Evolutionary conservation across 2,113 vertebrate species (phyloP), one percentile per base, ranked within the genome.

Genomic region (Tonatia bakeri): DNA sequence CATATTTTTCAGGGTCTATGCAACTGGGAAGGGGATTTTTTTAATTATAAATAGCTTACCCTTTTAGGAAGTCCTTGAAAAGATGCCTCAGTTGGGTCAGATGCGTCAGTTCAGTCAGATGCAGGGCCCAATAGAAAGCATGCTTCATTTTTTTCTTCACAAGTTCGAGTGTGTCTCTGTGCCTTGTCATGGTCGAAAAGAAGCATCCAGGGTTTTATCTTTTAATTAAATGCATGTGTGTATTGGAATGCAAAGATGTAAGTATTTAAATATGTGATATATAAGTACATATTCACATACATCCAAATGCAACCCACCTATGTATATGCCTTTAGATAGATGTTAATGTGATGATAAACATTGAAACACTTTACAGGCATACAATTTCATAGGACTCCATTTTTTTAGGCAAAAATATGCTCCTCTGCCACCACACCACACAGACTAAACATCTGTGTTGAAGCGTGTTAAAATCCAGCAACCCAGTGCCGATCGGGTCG

Each of bases 401-500:
- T 85, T 96, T 91, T 83, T 61, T 50, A 89, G 81, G 83, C 33
- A 91, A 92, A 97, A 96, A 94, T 91, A 87, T 93, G 89, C 50
- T 59, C 5, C 56, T 96, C 94, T 91, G 33, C 87, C 94, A 97
- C 95, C 91, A 77, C 26, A 84, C 40, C 40, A 75, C 96, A 96
- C 82, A 67, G 92, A 86, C 86, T 97, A 96, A 98, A 97, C 98
- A 98, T 98, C 98, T 98, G 98, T 82, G 98, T 98, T 97, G 94
- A 98, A 98, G 97, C 90, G 73, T 86, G 77, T 98, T 98, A 97
- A 98, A 97, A 98, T 92, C 97, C 96, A 97, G 98, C 98, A 97
- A 98, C 96, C 98, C 98, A 98, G 72, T 98, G 98, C 98, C 98
- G 98, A 95, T 98, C 98, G 98, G 96, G 85, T 97, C 95, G 98